Conservation (phyloP, 2,113 vertebrate genomes). For the Barbus barbus region DNA sequence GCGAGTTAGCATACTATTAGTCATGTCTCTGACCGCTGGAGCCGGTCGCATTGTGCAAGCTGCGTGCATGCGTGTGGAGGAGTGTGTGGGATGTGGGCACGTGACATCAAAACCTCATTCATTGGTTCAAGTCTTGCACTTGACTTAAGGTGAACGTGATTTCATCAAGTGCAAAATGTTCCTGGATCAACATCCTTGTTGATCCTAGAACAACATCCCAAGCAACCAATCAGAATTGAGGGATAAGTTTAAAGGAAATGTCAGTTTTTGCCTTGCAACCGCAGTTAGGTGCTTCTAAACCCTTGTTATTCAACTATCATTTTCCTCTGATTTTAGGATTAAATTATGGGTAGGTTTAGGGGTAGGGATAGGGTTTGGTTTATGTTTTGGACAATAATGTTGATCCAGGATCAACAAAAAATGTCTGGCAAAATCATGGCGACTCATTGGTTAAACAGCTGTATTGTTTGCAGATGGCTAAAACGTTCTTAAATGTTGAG, state of each 20-base stretch:
- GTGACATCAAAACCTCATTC: slow-evolving; percentile 18
- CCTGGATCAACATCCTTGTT: no score
- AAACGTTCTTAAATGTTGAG: neutral
- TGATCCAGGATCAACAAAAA: no score
- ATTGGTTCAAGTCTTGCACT: slow-evolving; percentile 33
- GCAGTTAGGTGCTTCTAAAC: neutral
- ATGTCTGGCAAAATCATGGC: no score
- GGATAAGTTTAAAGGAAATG: no score
- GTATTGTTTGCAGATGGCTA: neutral
- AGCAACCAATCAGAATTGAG: no score
- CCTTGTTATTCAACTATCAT: neutral
- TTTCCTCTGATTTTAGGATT: neutral
- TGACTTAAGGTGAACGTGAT: neutral
- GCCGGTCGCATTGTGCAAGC: neutral
- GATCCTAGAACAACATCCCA: no score
- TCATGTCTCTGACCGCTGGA: slow-evolving; percentile 58
- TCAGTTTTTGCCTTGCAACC: no score
- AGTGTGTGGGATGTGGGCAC: slow-evolving; percentile 19
- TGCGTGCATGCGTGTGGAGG: slow-evolving; percentile 11
- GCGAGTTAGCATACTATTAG: slow-evolving; percentile 65
- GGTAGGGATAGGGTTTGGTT: no score
- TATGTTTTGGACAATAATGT: no score
- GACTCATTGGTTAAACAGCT: no score
- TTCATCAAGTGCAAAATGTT: no score
- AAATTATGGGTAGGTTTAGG: neutral